These are phyloP conservation scores for Echiichthys vipera DNA, from an alignment of 2,797 vertebrate genomes.

Conservation along the genomic window DNA sequence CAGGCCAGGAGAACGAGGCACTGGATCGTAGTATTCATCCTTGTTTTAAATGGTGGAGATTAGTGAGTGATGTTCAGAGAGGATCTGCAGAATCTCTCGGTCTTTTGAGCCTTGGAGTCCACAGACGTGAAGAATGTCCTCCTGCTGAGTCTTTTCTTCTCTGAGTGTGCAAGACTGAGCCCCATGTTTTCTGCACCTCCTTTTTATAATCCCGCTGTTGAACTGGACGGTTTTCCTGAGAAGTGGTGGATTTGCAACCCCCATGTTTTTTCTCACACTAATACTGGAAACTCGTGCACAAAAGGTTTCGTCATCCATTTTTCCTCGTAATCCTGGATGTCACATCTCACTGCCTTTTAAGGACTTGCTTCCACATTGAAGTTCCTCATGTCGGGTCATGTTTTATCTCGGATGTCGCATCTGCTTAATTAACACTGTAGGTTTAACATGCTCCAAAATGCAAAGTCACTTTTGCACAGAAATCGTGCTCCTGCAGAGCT, in stretches of 20 bases:
- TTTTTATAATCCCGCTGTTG: not conserved
- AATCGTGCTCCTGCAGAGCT: not conserved
- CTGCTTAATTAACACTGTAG: not conserved
- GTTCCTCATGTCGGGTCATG: not conserved
- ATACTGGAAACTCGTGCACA: too few species aligned
- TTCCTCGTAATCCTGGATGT: not conserved
- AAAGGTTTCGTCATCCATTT: not conserved
- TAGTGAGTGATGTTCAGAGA: not conserved
- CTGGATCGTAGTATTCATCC: slow-evolving; percentile 27
- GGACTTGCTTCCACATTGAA: fast-evolving
- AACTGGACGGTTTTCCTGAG: not conserved
- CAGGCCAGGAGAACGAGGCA: slow-evolving; percentile 49
- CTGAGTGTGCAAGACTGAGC: not conserved
- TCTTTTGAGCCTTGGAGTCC: not conserved
- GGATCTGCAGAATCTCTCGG: not conserved
- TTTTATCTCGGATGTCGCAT: fast-evolving
- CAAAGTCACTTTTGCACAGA: not conserved
- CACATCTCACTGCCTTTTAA: not conserved
- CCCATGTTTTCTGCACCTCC: not conserved
- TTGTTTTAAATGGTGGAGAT: not conserved
- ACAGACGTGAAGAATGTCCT: not conserved
- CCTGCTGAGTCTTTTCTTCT: not conserved
- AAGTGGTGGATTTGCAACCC: not conserved
- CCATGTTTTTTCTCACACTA: not conserved
- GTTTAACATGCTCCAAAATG: not conserved